Base-by-base conservation (phyloP, 2,797 vertebrate species). In the Cossypha heuglini region DNA sequence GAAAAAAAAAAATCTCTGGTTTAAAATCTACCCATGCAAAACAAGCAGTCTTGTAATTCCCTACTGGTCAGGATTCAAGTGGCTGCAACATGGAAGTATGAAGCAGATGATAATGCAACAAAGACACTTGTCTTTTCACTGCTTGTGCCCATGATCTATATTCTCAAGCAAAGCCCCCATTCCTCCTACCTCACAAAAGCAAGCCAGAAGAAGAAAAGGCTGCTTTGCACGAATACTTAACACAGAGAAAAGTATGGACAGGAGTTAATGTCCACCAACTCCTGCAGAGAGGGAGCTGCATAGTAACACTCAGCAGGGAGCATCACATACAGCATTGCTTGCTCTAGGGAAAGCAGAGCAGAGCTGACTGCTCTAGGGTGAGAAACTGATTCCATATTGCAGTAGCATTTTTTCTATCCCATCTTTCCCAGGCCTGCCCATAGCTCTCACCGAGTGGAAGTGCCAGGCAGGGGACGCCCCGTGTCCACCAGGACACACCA, bases 401-500 rank as follows among this genome's bases (percentile, higher is more conserved):
- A 73, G 28, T 8, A 49, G 35, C 2, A 10, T 8, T 69, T 67
- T 63, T 33, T 19, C 4, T 5, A 25, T 11, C 16, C 31, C 28
- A 26, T 67, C 51, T 37, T 48, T 16, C 31, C 31, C 49, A 28
- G 90, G 45, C 6, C n/a, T 71, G 42, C 5, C n/a, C 31, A 16
- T 1, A 51, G 83, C 38, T 75, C 93, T 98, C 98, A 99, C 99
- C 99, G 98, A 52, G 99, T 99, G 61, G 99, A 99, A 46, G 99
- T 99, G 69, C 99, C 99, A 43, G 99, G 99, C 86, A 99, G 98
- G 11, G 99, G 99, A 17, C 99, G 98, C 54, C 99, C 99, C 0
- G 99, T 99, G 97, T 99, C 99, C 90, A 99, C 99, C 92, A 99
- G 97, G 76, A 99, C 99, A 88, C 99, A 99, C 99, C 99, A 99